These are phyloP conservation scores for Rhogogaster chlorosoma DNA, from an alignment of 2,888 invertebrate species.

Conservation along the genomic window DNA sequence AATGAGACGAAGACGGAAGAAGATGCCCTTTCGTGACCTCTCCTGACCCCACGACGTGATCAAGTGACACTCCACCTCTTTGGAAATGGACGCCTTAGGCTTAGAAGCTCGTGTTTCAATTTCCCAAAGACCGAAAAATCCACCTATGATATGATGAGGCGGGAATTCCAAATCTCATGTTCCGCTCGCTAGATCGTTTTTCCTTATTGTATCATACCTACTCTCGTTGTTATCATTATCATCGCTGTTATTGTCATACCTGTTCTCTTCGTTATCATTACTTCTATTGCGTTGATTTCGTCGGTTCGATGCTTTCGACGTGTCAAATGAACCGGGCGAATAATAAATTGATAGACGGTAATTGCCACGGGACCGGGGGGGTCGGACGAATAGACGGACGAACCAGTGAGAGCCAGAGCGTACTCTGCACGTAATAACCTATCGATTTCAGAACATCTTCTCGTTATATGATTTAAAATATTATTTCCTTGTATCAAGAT, in stretches of 20 bases:
- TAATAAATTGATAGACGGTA: constrained; percentile 44
- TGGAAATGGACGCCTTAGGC: constrained; percentile 40
- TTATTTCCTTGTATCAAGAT: background rate
- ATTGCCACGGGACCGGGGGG: constrained; percentile 14
- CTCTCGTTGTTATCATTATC: background rate
- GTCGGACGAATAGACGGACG: constrained; percentile 33
- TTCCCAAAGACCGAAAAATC: background rate
- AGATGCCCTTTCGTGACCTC: constrained; percentile 26
- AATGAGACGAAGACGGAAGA: background rate
- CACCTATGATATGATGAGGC: constrained; percentile 15
- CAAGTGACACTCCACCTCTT: constrained; percentile 39
- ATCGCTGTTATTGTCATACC: background rate
- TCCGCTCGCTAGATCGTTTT: constrained; percentile 15
- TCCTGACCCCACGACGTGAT: constrained; percentile 40
- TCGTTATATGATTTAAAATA: constrained; percentile 11
- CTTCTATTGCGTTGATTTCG: constrained; percentile 19
- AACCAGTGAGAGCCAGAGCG: background rate
- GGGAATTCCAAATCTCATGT: constrained; percentile 14
- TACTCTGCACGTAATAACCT: constrained; percentile 10
- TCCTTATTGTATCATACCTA: background rate
- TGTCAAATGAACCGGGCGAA: constrained; percentile 46
- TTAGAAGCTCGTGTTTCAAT: constrained; percentile 38
- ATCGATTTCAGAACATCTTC: constrained; percentile 46
- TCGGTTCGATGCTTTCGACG: constrained; percentile 14
- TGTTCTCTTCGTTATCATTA: constrained; percentile 22